These are phyloP conservation scores for Labroides dimidiatus DNA, from an alignment of 2,797 vertebrate species.

Conservation along the genomic window DNA sequence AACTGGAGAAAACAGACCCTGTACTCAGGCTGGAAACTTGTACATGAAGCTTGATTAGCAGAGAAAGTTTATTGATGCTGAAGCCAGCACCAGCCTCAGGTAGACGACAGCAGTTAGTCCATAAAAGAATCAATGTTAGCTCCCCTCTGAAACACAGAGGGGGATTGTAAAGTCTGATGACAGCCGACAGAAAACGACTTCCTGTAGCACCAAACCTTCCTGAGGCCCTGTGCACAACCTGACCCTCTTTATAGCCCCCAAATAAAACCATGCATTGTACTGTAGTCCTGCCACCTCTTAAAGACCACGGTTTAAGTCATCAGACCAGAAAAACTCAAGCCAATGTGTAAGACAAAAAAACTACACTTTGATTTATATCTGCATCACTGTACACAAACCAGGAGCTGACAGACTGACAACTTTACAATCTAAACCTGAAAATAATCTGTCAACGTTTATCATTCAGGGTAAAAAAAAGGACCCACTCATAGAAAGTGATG, in stretches of 20 bases:
- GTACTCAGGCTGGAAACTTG: background rate
- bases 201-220: conserved; percentile 7
- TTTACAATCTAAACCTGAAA: no score
- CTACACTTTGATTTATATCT: background rate
- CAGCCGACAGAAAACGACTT: conserved; percentile 15
- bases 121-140: conserved; percentile 1
- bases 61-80: conserved; percentile 10
- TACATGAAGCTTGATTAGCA: background rate
- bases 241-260: background rate
- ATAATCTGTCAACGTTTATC: no score
- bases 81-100: background rate
- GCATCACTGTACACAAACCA: background rate
- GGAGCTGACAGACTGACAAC: no score
- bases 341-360: background rate
- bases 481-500: no score
- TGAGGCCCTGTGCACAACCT: background rate
- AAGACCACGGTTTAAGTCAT: background rate
- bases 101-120: background rate
- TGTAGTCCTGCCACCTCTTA: background rate
- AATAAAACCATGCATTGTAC: background rate
- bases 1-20: background rate
- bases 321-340: background rate
- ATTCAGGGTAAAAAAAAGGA: no score
- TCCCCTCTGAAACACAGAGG: conserved; percentile 12
- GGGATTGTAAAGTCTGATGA: conserved; percentile 23